Base-by-base conservation (phyloP, 2,888 invertebrate genomes). In the Cartodere bifasciata region DNA sequence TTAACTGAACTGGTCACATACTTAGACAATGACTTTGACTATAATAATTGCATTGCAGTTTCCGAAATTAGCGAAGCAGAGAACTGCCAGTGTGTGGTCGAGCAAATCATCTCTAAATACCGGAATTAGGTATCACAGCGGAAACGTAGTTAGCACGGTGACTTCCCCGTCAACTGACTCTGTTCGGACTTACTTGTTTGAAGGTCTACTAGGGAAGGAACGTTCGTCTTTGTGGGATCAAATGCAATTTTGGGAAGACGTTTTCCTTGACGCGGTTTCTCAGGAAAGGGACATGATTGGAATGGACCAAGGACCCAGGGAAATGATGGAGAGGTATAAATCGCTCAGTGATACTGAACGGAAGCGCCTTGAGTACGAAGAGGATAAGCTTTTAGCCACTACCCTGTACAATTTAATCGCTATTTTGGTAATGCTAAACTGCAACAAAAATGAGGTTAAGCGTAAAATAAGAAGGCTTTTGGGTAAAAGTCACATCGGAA, bases 201-300 rank as follows among this genome's bases (percentile, higher is more conserved):
- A 95, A 63, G 90, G 91, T 50, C 62, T 78, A 30, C 60, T 77
- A 41, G 75, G 77, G 50, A 88, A 88, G 58, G 87, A 88, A 40
- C 63, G 92, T 42, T 81, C 86, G 2, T 72, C 75, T 32, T 63
- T 98, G 16, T 99, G 97, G 97, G 95, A 97, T 61, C 92, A 97
- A 67, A 90, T 92, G 86, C 91, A 92, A 53, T 98, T 98, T 62
- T 99, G 98, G 98, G 98, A 99, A 58, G 97, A 98, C 56, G 86
- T 92, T 0, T 99, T 98, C 55, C 65, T 97, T 32, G 98, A 99
- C 63, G 94, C 97, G 0, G 97, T 99, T 2, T 78, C 79, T 23
- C 97, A 98, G 59, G 98, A 99, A 56, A 69, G 98, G 13, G 98
- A 99, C 53, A 90, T 97, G 76, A 87, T 97, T 44, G 94, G 98